Evolutionary conservation across 2,797 vertebrate genomes (phyloP), one percentile per base, ranked within the genome.

Genomic region (Naso thynnoides): DNA sequence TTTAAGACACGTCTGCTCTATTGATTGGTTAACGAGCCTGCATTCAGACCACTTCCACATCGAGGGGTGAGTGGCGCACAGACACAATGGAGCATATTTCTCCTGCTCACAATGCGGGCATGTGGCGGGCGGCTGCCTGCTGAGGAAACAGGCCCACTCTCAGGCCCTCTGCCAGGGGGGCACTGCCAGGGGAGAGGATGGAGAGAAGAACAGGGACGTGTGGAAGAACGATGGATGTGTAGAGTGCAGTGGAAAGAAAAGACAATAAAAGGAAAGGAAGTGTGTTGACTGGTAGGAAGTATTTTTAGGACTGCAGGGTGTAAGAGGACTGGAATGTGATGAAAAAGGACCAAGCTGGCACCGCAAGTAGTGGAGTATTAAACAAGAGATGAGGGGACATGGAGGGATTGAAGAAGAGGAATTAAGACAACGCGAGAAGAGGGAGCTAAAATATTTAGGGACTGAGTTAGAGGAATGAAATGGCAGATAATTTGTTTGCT

Each of bases 11-110:
- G 88, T 91, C 88, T 91, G 92, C 84, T 89, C 91, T 93, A 92
- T 93, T 93, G 93, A 93, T 93, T 91, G 88, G 89, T 90, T 93
- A 93, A 93, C 91, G 90, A 93, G 91, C 76, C 86, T 83, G 85
- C 76, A 87, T 93, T 93, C 92, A 91, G 88, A 72, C 85, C 87
- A 89, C 87, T 91, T 91, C 88, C 86, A 83, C 89, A 84, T 88
- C 68, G 84, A 91, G 85, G 88, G 82, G 73, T 11, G 86, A 89
- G 89, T 70, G 33, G 73, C 13, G 59, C 73, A 21, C 78, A 60
- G 84, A 89, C 90, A 94, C 93, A 94, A 92, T 92, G 83, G 91
- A 90, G 87, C 90, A 92, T 89, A 92, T 90, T 92, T 92, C 85
- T 85, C 84, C 80, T 11, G 83, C 82, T 90, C 88, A 92, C 89